Evolutionary conservation across 2,797 vertebrate genomes (phyloP), one percentile per base, ranked within the genome.

Genomic region (Channallabes apus): DNA sequence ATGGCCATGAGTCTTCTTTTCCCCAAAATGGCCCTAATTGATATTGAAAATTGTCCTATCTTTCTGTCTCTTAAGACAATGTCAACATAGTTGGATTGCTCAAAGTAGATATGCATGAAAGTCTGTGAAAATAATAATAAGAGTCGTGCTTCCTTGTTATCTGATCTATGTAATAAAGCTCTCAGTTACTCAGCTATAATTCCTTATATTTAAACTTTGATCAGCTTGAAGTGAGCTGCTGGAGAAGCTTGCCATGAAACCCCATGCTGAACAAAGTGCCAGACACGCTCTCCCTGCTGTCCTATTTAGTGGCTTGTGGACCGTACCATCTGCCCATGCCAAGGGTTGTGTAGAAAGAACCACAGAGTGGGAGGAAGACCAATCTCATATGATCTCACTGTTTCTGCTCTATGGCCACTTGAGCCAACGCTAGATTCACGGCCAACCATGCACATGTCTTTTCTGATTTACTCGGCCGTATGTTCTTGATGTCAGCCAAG

Each of bases 321-420:
- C 71, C 15, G n/a, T 56, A 54, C 84, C 86, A 86, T 87, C 88
- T 89, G 88, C 80, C 84, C n/a, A 8, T 73, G 61, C 32, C 32
- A 51, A 65, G 61, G 69, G 29, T 64, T 41, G n/a, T 59, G 54
- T 29, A 54, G 56, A 61, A 24, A 75, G 38, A 71, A 56, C 71
- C 15, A 58, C 32, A 59, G 46, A 62, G 38, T 67, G 29, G 56
- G 78, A 82, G 29, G 15, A 68, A 68, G 51, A 69, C 59, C 27
- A 58, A 6, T 46, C 59, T 73, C 71, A 83, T 18, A 73, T 73
- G 75, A 58, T 85, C 84, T 68, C 73, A n/a, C 59, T 71, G 73
- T 85, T 82, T 88, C 69, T 76, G 58, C 83, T 78, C 80, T 79
- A 79, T 71, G 35, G 83, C 83, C 38, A 80, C 69, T 67, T 84